Conservation (phyloP, 2,113 vertebrate genomes). For the Gorsachius goisagi region DNA sequence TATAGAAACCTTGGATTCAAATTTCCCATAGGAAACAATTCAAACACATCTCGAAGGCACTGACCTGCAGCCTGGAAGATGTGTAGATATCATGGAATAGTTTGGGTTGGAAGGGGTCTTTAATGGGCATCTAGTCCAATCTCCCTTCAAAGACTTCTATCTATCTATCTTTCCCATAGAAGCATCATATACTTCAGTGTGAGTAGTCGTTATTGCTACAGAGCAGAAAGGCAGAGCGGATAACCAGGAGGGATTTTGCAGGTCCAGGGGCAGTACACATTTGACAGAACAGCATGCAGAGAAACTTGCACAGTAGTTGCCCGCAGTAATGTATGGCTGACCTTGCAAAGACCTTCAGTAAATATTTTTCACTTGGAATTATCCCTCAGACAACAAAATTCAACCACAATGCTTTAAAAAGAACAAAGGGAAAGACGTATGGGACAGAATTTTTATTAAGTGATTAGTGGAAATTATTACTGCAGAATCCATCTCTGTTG, state of each 20-base stretch:
- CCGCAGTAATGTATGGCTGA: not conserved
- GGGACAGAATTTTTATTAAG: not conserved
- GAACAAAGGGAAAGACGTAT: not conserved
- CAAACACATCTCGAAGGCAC: not conserved
- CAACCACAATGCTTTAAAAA: not conserved
- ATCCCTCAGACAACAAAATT: not conserved
- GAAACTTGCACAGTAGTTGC: not conserved
- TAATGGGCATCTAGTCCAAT: not conserved
- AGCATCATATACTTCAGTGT: not conserved
- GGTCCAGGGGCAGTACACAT: not conserved
- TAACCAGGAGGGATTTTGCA: not conserved
- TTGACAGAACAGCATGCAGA: not conserved
- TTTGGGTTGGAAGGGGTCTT: not conserved
- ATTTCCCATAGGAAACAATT: not conserved
- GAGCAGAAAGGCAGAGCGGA: not conserved
- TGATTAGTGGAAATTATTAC: not conserved
- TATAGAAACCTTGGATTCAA: not conserved
- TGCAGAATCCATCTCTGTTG: not conserved
- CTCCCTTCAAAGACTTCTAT: not conserved
- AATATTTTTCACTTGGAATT: constrained; percentile 15
- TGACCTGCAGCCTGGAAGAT: not conserved
- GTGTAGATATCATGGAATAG: not conserved
- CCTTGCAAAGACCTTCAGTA: not conserved
- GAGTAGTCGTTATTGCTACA: accelerated
- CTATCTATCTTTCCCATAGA: not conserved